phyloP scores from a whole-genome alignment of 2,888 invertebrate genomes.

The Craniophora ligustri region DNA sequence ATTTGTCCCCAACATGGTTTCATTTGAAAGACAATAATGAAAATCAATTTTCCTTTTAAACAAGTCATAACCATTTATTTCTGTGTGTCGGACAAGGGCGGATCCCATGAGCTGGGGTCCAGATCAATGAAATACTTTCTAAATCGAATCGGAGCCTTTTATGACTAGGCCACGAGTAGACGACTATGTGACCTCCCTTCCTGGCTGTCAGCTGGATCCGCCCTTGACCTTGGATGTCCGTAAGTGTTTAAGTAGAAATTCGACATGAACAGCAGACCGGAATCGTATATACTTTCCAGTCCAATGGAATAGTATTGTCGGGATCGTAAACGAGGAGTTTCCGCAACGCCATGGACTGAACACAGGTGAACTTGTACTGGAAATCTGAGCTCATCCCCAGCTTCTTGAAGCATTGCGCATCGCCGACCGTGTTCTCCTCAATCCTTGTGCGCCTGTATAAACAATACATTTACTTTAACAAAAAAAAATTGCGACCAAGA shows the following conservation, averaged over 20 bases:
- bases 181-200: no score
- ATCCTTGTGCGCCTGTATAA: not conserved
- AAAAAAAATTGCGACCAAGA: no score
- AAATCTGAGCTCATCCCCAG: not conserved
- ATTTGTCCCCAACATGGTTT: no score
- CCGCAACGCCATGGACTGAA: not conserved
- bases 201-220: no score
- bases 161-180: no score
- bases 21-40: no score
- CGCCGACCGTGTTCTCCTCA: not conserved
- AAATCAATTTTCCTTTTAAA: no score
- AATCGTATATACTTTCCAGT: slow-evolving; percentile 12
- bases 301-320: accelerated
- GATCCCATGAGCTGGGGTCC: no score
- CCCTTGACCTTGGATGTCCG: not conserved
- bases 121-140: no score
- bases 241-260: not conserved
- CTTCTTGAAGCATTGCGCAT: slow-evolving; percentile 13
- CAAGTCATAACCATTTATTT: no score
- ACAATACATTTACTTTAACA: not conserved
- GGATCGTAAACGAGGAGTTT: slow-evolving; percentile 19
- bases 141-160: no score
- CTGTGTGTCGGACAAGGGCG: no score
- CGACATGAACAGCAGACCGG: slow-evolving; percentile 30
- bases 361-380: not conserved